These are phyloP conservation scores for Megaceryle alcyon DNA, from an alignment of 2,797 vertebrate genomes.

Conservation along the genomic window DNA sequence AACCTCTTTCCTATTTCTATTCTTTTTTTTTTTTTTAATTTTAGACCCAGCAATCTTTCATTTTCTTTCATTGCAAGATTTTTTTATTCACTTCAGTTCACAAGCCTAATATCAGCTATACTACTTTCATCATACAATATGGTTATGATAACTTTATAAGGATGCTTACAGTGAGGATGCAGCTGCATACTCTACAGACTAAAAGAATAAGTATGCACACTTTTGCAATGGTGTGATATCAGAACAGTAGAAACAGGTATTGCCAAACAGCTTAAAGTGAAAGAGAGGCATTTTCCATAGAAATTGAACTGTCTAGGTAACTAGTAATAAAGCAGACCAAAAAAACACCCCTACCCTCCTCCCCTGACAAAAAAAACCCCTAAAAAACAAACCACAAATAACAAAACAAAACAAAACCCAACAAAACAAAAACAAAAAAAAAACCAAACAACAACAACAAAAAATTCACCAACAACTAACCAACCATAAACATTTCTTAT, in stretches of 20 bases:
- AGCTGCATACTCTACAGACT: not conserved
- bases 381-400: not conserved
- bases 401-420: no score
- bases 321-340: not conserved
- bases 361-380: not conserved
- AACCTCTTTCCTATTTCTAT: not conserved
- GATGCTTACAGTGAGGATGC: not conserved
- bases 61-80: not conserved
- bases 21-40: not conserved
- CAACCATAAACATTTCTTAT: not conserved
- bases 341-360: not conserved
- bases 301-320: not conserved
- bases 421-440: no score
- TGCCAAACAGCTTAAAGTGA: not conserved
- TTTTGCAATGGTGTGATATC: not conserved
- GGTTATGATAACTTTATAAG: not conserved
- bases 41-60: slow-evolving; percentile 62
- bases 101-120: not conserved
- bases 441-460: not conserved
- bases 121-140: not conserved
- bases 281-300: not conserved
- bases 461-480: not conserved
- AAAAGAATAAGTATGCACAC: not conserved
- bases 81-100: not conserved
- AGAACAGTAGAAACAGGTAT: not conserved